Evolutionary conservation across 2,888 invertebrate species (phyloP).

Genomic region (Phortica magna): DNA sequence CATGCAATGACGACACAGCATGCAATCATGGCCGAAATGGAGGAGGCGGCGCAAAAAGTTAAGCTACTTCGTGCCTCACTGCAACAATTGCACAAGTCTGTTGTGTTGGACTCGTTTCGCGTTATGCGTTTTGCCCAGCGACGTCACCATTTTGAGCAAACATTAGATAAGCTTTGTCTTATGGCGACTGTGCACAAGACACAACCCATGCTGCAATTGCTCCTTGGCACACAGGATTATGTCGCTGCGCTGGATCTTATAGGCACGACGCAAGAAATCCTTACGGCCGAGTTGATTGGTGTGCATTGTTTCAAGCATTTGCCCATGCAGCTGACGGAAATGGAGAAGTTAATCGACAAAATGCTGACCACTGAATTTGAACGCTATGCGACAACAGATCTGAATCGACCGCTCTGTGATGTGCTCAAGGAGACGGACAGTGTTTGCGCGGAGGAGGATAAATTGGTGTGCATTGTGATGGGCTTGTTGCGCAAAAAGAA

Average conservation of each 20-base stretch:
- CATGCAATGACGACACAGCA: slow-evolving; percentile 99
- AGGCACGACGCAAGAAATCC: slow-evolving; percentile 94
- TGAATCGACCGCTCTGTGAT: slow-evolving; percentile 87
- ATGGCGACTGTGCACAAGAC: slow-evolving; percentile 98
- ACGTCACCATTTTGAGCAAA: slow-evolving; percentile 82
- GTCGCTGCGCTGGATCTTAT: slow-evolving; percentile 98
- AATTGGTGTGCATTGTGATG: slow-evolving; percentile 91
- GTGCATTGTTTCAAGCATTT: slow-evolving; percentile 97
- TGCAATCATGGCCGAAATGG: slow-evolving; percentile 96
- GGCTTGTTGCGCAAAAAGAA: slow-evolving; percentile 93
- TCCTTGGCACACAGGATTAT: slow-evolving; percentile 97
- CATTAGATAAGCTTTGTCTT: slow-evolving; percentile 88
- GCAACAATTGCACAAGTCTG: slow-evolving; percentile 86
- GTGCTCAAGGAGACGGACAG: slow-evolving; percentile 78
- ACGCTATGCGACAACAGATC: slow-evolving; percentile 92
- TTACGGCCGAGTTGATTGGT: slow-evolving; percentile 92
- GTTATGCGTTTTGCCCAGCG: slow-evolving; percentile 86
- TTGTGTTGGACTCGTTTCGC: slow-evolving; percentile 89
- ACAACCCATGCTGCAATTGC: slow-evolving; percentile 96
- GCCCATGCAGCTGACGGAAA: slow-evolving; percentile 96
- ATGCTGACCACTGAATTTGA: slow-evolving; percentile 98
- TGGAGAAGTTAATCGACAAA: slow-evolving; percentile 96
- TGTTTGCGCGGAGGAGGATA: slow-evolving; percentile 83
- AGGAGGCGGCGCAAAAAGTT: slow-evolving; percentile 88
- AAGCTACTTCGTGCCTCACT: slow-evolving; percentile 86